Percentiles rank a stretch among this genome's conserved stretches.
Evolutionary conservation across 2,797 vertebrate genomes (phyloP).

Genomic region (Smutsia gigantea): DNA sequence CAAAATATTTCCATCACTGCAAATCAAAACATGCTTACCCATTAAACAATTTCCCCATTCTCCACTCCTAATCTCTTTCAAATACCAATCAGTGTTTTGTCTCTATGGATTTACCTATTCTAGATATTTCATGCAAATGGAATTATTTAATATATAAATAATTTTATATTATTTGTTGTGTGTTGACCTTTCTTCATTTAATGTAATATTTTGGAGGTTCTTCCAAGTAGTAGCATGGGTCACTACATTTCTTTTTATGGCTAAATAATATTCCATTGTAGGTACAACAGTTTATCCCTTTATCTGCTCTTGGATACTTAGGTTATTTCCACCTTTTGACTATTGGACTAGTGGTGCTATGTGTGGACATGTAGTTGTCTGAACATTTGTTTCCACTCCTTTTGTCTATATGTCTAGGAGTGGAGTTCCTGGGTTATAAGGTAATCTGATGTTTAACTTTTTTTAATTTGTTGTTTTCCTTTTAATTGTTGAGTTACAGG

Average conservation of each 20-base stretch:
- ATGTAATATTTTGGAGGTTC: not conserved
- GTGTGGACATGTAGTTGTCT: too few relatives aligned
- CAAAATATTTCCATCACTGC: not conserved
- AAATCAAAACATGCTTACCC: not conserved
- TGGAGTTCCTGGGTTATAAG: not conserved
- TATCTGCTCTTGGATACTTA: not conserved
- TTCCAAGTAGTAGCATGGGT: not conserved
- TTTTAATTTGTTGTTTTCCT: not conserved
- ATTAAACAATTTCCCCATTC: not conserved
- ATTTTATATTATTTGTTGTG: not conserved
- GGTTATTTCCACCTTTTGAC: not conserved
- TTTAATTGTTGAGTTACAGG: not conserved
- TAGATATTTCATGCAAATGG: not conserved
- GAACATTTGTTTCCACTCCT: not conserved
- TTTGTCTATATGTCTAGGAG: not conserved
- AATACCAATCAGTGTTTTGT: not conserved
- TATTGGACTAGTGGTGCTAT: not conserved
- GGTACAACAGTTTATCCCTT: not conserved
- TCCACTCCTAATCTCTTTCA: accelerated
- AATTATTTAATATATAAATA: not conserved
- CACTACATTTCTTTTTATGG: not conserved
- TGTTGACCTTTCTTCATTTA: not conserved
- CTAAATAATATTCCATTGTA: not conserved
- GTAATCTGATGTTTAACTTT: not conserved
- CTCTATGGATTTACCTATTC: not conserved